phyloP scores from a whole-genome alignment of 2,888 invertebrate species.

The Lamellibrachia columna region DNA sequence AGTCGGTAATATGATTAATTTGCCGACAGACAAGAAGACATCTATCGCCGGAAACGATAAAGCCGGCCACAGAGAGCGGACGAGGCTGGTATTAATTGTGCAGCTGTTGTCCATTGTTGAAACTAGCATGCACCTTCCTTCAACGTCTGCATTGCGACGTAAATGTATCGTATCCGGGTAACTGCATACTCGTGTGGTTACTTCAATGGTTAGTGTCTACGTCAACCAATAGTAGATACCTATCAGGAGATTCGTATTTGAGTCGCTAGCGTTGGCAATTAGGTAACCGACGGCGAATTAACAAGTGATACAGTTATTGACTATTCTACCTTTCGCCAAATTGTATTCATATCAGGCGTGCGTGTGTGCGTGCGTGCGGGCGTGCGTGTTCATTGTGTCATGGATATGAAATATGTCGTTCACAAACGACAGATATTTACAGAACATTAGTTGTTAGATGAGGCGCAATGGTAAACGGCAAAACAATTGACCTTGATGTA shows the following conservation, averaged over 20 bases:
- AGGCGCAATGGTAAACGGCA: neutral
- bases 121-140: neutral
- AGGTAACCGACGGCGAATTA: neutral
- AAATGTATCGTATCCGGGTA: neutral
- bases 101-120: neutral
- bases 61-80: neutral
- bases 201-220: neutral
- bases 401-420: neutral
- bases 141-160: neutral
- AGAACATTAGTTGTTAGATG: neutral
- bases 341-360: neutral
- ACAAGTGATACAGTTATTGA: neutral
- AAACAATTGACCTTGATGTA: neutral
- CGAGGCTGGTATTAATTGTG: neutral
- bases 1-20: conserved; percentile 16
- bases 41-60: conserved; percentile 10
- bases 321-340: neutral
- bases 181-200: neutral
- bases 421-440: neutral
- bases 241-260: neutral
- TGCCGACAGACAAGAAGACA: conserved; percentile 16
- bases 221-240: neutral
- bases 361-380: neutral
- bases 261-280: neutral
- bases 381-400: neutral